Evolutionary conservation across 2,113 vertebrate species (phyloP).

Genomic region (Amblyopsis rosae): DNA sequence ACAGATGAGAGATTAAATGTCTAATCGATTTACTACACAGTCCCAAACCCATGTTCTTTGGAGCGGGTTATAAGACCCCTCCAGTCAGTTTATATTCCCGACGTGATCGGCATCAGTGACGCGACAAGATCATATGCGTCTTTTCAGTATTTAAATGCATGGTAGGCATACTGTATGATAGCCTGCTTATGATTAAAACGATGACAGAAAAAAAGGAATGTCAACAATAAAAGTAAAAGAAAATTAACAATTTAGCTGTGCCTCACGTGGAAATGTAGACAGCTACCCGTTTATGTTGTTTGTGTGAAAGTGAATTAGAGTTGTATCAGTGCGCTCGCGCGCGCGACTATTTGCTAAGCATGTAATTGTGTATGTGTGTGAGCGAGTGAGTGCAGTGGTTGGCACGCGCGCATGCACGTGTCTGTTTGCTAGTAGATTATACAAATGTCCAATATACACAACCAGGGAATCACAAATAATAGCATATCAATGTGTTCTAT

Average conservation of each 20-base stretch:
- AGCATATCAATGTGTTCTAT: not conserved
- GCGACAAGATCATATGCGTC: not conserved
- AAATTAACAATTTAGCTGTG: not conserved
- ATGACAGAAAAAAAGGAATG: not conserved
- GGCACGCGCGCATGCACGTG: not conserved
- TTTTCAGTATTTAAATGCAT: too few relatives aligned
- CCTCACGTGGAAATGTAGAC: slow-evolving; percentile 36
- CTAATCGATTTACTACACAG: not conserved
- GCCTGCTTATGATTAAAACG: not conserved
- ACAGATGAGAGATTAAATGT: not conserved
- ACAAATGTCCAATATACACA: too few relatives aligned
- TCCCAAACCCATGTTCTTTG: not conserved
- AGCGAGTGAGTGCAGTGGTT: not conserved
- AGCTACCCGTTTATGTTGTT: slow-evolving; percentile 17
- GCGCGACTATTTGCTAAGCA: too few relatives aligned
- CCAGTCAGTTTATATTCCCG: slow-evolving; percentile 1
- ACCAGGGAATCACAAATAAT: slow-evolving; percentile 1
- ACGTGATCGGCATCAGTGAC: slow-evolving; percentile 15
- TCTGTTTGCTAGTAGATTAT: too few relatives aligned
- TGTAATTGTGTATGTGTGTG: slow-evolving; percentile 20
- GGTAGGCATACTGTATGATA: not conserved
- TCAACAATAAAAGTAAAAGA: not conserved
- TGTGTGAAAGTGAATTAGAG: slow-evolving; percentile 10
- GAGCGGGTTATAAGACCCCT: slow-evolving; percentile 8
- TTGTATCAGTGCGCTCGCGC: not conserved